Conservation (phyloP, 2,797 vertebrate genomes). For the Megalops cyprinoides region DNA sequence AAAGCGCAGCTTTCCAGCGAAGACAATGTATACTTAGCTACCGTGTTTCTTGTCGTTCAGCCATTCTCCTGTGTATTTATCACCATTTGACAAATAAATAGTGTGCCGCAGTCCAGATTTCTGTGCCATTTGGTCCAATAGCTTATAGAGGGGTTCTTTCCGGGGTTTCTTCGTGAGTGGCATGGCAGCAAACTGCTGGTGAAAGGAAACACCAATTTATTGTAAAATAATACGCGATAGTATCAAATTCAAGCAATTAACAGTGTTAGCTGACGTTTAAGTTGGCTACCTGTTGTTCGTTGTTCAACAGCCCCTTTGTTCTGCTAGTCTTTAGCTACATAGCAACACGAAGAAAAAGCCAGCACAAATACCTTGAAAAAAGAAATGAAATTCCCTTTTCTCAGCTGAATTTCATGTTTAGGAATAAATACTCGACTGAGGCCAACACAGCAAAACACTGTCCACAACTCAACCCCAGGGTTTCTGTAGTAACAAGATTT, state of each 20-base stretch:
- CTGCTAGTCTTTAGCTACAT: no score
- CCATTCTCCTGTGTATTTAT: constrained; percentile 89
- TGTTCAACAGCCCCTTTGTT: background rate
- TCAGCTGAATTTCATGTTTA: background rate
- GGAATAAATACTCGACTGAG: no score
- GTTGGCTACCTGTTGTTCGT: background rate
- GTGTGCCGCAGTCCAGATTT: constrained; percentile 78
- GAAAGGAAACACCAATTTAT: background rate
- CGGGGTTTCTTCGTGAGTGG: constrained; percentile 64
- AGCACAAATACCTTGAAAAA: background rate
- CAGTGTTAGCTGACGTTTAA: no score
- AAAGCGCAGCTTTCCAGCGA: background rate
- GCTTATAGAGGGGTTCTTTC: constrained; percentile 61
- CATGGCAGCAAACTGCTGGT: constrained; percentile 64
- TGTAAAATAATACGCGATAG: no score
- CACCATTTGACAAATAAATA: constrained; percentile 76
- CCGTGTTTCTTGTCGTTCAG: constrained; percentile 85
- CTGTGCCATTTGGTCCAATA: constrained; percentile 79
- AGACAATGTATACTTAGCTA: constrained; percentile 55
- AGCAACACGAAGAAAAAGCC: background rate
- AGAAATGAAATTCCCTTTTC: background rate
- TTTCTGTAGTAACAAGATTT: background rate
- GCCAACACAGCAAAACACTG: no score
- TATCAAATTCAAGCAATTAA: no score
- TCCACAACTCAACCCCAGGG: background rate